Conservation (phyloP, 2,797 vertebrate species). For the Manis javanica region DNA sequence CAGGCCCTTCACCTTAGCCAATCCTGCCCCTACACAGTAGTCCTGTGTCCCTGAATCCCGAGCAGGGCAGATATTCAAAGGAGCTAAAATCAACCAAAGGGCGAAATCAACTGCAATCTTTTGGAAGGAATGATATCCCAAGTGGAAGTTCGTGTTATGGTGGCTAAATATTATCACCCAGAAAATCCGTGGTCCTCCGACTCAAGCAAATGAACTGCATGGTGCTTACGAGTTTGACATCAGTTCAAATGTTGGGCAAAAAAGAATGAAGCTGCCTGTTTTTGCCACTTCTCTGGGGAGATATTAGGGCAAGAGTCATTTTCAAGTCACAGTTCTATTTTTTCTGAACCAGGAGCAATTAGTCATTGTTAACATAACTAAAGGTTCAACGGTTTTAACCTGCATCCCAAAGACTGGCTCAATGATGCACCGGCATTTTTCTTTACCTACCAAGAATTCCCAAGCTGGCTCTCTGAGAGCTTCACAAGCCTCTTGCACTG, state of each 20-base stretch:
- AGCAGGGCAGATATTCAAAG: neutral
- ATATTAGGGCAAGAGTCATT: neutral
- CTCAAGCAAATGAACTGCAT: neutral
- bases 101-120: neutral
- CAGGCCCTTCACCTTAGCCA: neutral
- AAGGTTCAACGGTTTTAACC: neutral
- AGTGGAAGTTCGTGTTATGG: neutral
- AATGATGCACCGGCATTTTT: neutral
- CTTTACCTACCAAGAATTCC: neutral
- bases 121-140: neutral
- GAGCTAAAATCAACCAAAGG: no score
- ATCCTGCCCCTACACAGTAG: rapidly evolving
- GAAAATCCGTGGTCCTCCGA: neutral
- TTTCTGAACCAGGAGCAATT: neutral
- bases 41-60: neutral
- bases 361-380: neutral
- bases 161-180: neutral
- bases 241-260: neutral
- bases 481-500: neutral
- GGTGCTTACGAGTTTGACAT: neutral
- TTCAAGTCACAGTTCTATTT: neutral
- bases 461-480: neutral
- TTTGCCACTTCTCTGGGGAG: neutral
- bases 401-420: neutral
- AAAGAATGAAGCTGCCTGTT: neutral